These are phyloP conservation scores for Piliocolobus tephrosceles DNA, from an alignment of 2,113 vertebrate species.

Conservation along the genomic window DNA sequence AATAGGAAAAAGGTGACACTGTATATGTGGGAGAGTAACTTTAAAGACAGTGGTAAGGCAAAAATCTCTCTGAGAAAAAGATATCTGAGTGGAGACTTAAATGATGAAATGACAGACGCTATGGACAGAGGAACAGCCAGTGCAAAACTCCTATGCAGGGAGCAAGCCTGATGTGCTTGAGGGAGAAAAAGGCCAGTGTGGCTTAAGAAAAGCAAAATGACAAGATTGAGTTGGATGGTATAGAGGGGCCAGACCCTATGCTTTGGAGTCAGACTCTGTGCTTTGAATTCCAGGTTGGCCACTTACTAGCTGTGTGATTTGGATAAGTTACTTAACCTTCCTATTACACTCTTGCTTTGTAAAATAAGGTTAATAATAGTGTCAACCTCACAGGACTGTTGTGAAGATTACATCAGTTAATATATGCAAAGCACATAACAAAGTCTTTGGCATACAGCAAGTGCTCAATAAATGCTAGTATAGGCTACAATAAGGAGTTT, in stretches of 20 bases:
- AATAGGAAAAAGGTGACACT: not conserved
- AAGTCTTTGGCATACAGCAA: not conserved
- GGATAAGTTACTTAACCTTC: not conserved
- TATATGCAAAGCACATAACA: not conserved
- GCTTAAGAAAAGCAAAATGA: not conserved
- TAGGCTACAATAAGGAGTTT: not conserved
- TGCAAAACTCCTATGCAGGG: not conserved
- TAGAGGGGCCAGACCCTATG: not conserved
- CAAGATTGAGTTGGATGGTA: not conserved
- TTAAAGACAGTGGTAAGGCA: not conserved
- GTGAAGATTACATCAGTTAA: not conserved
- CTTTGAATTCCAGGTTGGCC: not conserved
- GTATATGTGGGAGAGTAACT: not conserved
- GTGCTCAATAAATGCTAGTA: not conserved
- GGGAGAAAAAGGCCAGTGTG: not conserved
- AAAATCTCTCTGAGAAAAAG: not conserved
- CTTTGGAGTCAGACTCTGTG: not conserved
- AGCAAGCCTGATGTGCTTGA: not conserved
- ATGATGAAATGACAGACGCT: not conserved
- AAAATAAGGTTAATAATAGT: not conserved
- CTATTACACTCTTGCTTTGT: not conserved
- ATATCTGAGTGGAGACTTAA: not conserved
- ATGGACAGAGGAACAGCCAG: not conserved
- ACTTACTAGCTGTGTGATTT: not conserved
- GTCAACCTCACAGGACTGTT: not conserved